Percentiles rank a stretch among this genome's conserved stretches.
phyloP scores from a whole-genome alignment of 2,797 vertebrate species.

The Cuculus canorus region DNA sequence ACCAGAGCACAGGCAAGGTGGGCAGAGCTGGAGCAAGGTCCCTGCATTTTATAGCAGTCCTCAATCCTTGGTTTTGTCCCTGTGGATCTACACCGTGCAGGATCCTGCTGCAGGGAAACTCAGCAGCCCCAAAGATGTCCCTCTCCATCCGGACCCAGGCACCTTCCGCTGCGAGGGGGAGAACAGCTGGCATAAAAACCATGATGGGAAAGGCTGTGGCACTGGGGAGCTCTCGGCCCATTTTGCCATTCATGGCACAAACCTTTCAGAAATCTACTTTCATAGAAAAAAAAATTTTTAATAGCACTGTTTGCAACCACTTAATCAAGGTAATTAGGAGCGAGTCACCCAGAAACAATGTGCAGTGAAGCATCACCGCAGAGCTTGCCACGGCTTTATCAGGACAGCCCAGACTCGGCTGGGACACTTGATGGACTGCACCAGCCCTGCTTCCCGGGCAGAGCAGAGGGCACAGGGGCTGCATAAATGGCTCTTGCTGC shows the following conservation, averaged over 20 bases:
- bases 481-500: not conserved
- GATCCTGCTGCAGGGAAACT: not conserved
- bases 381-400: conserved; percentile 51
- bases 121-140: not conserved
- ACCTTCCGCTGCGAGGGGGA: not conserved
- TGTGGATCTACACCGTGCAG: too few relatives aligned
- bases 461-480: not conserved
- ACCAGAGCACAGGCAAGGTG: rapidly evolving
- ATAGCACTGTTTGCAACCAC: conserved; percentile 64
- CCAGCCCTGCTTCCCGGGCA: not conserved
- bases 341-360: conserved; percentile 72
- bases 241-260: conserved; percentile 49
- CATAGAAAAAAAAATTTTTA: conserved; percentile 36
- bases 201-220: not conserved
- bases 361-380: conserved; percentile 25
- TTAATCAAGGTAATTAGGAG: conserved; percentile 74
- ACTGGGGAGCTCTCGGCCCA: not conserved
- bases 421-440: conserved; percentile 13
- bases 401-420: conserved; percentile 50
- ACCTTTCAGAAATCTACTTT: conserved; percentile 56
- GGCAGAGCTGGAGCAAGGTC: not conserved
- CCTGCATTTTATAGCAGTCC: not conserved
- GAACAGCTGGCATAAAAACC: not conserved
- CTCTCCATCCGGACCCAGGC: not conserved
- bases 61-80: not conserved